Base-by-base conservation (phyloP, 1,140 invertebrate genomes). In the Trialeurodes vaporariorum region DNA sequence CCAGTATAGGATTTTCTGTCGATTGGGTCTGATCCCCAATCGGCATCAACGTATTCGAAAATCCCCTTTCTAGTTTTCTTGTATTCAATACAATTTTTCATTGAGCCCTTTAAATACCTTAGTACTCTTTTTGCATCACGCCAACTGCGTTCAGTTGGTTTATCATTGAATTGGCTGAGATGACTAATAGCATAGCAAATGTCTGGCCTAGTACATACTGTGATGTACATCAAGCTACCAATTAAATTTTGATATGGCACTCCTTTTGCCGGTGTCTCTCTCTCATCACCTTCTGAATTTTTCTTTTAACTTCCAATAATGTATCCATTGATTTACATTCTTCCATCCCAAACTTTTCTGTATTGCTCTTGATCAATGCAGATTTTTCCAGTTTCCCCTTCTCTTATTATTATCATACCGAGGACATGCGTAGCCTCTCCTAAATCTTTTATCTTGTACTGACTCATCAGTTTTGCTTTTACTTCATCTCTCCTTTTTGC, bases 1-100 rank as follows among this genome's bases (percentile, higher is more conserved):
- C 79, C 78, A 27, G 73, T 72, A 9, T 69, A 76, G 13, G 76
- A 79, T 69, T 75, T 76, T 67, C 79, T 69, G 58, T 71, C 70
- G 17, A 75, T 65, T 40, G 70, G 60, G 71, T 76, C 74, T 25
- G 72, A 72, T 24, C 76, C 78, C 71, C 73, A 80, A 68, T 81
- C 80, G 22, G 79, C 71, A 66, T 81, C 79, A 27, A 69, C 74
- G 69, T 72, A 77, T 1, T 70, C 71, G 34, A 69, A 22, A 27
- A 72, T 22, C 1, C 17, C 17, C 26, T 21, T 59, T 26, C 60
- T 25, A 63, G 26, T 34, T 27, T 25, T 2, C 25, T 59, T 13
- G 59, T 68, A 70, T 25, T 58, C 34, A 1, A 59, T 25, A 27
- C 49, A 34, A 59, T 27, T 63, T n/a, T 68, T n/a, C 25, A 40